A percentile compares a stretch with the other conserved stretches of the same genome.
These are phyloP conservation scores for Stenodema calcarata DNA, from an alignment of 2,888 invertebrate species.

Conservation along the genomic window DNA sequence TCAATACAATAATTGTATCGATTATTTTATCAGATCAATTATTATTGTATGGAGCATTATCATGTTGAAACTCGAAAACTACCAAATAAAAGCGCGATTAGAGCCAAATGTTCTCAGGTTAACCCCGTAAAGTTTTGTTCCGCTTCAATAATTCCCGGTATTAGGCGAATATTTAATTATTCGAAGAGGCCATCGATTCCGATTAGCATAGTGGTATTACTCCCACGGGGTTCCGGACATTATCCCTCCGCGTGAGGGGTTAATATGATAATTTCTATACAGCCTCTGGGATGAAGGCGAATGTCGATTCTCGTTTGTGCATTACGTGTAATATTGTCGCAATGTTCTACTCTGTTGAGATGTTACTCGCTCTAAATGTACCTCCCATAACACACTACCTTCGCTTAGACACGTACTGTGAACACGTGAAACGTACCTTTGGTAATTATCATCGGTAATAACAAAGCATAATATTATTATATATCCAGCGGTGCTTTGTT, in stretches of 20 bases:
- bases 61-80: no score
- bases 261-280: background rate
- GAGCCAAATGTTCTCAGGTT: no score
- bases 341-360: background rate
- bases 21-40: no score
- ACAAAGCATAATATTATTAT: no score
- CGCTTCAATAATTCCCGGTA: background rate
- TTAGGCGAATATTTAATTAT: background rate
- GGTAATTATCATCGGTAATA: no score
- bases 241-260: background rate
- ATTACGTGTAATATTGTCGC: background rate
- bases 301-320: background rate
- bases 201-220: background rate
- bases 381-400: background rate
- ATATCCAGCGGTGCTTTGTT: no score
- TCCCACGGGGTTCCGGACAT: background rate
- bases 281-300: background rate
- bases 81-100: no score
- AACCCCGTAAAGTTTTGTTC: no score
- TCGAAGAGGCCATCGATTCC: background rate
- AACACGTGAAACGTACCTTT: no score
- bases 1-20: no score
- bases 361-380: background rate
- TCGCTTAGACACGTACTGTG: no score
- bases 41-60: no score